Evolutionary conservation across 2,113 vertebrate species (phyloP), one percentile per base, ranked within the genome.

Genomic region (Mola mola): DNA sequence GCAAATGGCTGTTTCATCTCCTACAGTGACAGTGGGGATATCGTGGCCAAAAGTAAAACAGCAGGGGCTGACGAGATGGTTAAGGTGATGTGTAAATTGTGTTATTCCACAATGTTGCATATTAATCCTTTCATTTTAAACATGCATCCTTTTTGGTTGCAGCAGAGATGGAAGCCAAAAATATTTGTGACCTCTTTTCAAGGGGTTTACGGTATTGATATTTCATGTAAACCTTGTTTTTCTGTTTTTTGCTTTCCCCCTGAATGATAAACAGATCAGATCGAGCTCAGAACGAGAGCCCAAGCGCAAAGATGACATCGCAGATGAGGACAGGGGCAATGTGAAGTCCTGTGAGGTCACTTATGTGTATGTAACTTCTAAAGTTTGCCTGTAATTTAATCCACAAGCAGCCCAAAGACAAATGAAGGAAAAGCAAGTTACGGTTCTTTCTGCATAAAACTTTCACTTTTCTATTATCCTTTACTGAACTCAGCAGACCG

Each of bases 281-380:
- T 94, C 94, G 1, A 95, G 90, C 68, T 85, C 88, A 6, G 97
- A 98, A 78, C 92, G 90, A 74, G 95, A 98, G 84, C 76, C 86
- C 20, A 94, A 95, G 87, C 92, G 66, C 69, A 96, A 94, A 70
- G 95, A 99, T 61, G 94, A 96, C 56, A 89, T 99, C 66, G 92
- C 95, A 15, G 95, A 97, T 29, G 97, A 99, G 86, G 97, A 99
- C 87, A 89, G 95, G 77, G 96, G 97, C 70, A 96, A 96, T 0
- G 95, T 99, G 69, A 98, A 97, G 75, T 94, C 92, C 46, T 99
- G 96, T 75, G 97, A 99, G 93, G 70, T 98, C 88, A 98, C 94
- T 84, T 99, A 99, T 0, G 96, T 99, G 97, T 99, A 92, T 0
- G 97, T 97, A 76, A 11, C 36, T 40, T 29, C 40, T 13, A 4